These are phyloP conservation scores for Sebastes fasciatus DNA, from an alignment of 2,113 vertebrate genomes.

Conservation along the genomic window DNA sequence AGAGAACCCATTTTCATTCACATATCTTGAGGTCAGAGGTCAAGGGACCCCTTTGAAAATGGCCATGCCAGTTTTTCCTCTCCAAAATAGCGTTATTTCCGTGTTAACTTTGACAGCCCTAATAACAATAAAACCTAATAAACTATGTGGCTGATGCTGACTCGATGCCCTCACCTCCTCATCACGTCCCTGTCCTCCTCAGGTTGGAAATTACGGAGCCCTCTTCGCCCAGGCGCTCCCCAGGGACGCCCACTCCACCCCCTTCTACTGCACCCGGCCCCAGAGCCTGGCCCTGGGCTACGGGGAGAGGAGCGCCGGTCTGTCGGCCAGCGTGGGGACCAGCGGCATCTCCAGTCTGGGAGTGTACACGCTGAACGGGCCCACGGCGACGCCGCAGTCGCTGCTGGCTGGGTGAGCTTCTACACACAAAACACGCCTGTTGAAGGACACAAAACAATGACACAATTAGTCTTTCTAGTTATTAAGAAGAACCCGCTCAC, in stretches of 20 bases:
- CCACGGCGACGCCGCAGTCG: constrained; percentile 88
- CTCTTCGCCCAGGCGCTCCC: constrained; percentile 95
- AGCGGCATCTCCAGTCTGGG: constrained; percentile 94
- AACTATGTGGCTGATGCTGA: background rate
- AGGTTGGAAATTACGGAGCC: constrained; percentile 91
- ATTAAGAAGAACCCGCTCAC: background rate
- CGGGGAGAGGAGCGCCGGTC: constrained; percentile 87
- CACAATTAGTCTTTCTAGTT: background rate
- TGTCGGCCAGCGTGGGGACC: constrained; percentile 90
- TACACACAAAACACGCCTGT: too few relatives aligned
- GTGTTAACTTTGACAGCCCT: too few relatives aligned
- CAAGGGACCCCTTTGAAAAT: too few relatives aligned
- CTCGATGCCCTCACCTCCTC: background rate
- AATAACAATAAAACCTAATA: too few relatives aligned
- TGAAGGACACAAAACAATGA: background rate
- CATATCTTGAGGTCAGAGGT: too few relatives aligned
- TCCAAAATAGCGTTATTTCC: too few relatives aligned
- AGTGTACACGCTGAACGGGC: constrained; percentile 90
- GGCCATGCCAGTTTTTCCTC: too few relatives aligned
- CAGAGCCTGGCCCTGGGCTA: constrained; percentile 93
- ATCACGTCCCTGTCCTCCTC: constrained; percentile 18
- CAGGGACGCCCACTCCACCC: constrained; percentile 95
- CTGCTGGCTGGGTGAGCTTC: constrained; percentile 89
- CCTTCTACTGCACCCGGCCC: constrained; percentile 94
- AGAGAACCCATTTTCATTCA: too few relatives aligned